These are phyloP conservation scores for Pheucticus melanocephalus DNA, from an alignment of 2,113 vertebrate species.

Conservation along the genomic window DNA sequence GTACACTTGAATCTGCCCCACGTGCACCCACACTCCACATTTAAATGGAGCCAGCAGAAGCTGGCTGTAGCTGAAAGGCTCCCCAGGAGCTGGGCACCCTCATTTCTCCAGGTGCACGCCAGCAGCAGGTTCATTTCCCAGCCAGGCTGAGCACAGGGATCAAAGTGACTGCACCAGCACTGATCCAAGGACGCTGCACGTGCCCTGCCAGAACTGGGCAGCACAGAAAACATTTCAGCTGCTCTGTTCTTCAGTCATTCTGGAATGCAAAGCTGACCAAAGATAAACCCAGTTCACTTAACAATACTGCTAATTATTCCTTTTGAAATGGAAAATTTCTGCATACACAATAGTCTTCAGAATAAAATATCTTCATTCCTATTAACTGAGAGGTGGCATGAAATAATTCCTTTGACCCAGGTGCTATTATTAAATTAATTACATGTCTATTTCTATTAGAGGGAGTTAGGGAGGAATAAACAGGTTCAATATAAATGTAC, in stretches of 20 bases:
- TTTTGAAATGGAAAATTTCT: conserved; percentile 40
- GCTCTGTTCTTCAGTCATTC: not conserved
- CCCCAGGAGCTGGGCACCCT: not conserved
- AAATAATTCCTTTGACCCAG: conserved; percentile 41
- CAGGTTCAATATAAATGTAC: not conserved
- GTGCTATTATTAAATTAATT: conserved; percentile 44
- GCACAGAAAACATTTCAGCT: not conserved
- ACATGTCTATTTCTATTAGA: not conserved
- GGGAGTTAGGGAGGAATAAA: not conserved
- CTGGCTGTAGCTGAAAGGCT: not conserved
- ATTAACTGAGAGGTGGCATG: not conserved
- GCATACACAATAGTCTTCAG: not conserved
- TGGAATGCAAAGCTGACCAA: not conserved
- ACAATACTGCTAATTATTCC: conserved; percentile 21
- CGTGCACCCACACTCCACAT: fast-evolving
- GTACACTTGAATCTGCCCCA: not conserved
- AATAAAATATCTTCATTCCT: conserved; percentile 23
- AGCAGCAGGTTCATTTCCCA: not conserved
- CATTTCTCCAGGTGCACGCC: not conserved
- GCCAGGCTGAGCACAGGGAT: not conserved
- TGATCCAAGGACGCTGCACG: not conserved
- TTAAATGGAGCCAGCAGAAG: not conserved
- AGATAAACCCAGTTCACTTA: conserved; percentile 40
- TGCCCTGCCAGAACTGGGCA: not conserved
- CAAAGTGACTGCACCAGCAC: not conserved